Evolutionary conservation across 2,797 vertebrate genomes (phyloP), one percentile per base, ranked within the genome.

Genomic region (Acestrorhynchus altus): DNA sequence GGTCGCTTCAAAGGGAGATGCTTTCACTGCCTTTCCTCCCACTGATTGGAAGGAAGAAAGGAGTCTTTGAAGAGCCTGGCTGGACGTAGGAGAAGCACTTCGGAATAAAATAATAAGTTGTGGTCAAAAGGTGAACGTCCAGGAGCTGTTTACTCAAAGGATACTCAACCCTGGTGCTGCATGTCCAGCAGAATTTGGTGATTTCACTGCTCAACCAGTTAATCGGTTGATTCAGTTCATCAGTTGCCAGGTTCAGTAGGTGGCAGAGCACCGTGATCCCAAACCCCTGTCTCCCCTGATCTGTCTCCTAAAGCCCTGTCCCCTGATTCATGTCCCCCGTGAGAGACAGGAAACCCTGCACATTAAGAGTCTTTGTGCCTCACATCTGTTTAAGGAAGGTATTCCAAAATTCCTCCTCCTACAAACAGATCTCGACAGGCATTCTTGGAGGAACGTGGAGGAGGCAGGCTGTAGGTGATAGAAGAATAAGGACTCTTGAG

Each of bases 301-400:
- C 13, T 64, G 39, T 75, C 26, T 57, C 70, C 68, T 28, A 47
- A 68, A 51, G 47, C 44, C 4, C 1, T 2, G 2, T 13, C 2
- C 15, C 1, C 4, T 16, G 46, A 47, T n/a, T n/a, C n/a, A n/a
- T n/a, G n/a, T n/a, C n/a, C n/a, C n/a, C n/a, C n/a, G n/a, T n/a
- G n/a, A n/a, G n/a, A n/a, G n/a, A n/a, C n/a, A n/a, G n/a, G n/a
- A 35, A 35, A 35, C 2, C 31, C 31, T 35, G 31, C 2, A 68
- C n/a, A 3, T 26, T 39, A 69, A 69, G 57, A 76, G 31, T 65
- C 6, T 9, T 64, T 74, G 49, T 39, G 28, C 40, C 76, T 72
- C 77, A 79, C 49, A 86, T 90, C 91, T 92, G 91, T 92, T 93
- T 92, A 84, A 93, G 85, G 83, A 92, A 84, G 82, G 84, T 87